These are phyloP conservation scores for Sphyrna mokarran DNA, from an alignment of 2,113 vertebrate species.

Conservation along the genomic window DNA sequence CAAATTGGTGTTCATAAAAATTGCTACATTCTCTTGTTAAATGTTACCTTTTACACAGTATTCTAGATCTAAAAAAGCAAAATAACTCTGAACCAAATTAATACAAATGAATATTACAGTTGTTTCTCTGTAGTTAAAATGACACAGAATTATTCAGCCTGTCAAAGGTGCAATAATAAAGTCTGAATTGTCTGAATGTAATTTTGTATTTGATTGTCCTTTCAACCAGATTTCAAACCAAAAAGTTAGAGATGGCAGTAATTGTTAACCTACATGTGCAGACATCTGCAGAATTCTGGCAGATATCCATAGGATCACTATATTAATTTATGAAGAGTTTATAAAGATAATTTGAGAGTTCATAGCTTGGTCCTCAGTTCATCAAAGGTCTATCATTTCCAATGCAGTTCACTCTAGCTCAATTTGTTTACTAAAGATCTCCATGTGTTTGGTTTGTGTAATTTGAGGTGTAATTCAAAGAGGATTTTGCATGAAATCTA, in stretches of 20 bases:
- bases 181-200: background rate
- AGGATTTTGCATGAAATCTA: background rate
- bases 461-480: background rate
- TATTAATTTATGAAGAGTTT: background rate
- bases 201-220: background rate
- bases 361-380: background rate
- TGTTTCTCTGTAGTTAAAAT: background rate
- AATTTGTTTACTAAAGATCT: background rate
- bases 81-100: background rate
- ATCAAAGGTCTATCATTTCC: background rate
- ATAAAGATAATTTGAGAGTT: background rate
- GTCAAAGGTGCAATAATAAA: background rate
- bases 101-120: background rate
- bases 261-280: background rate
- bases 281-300: background rate
- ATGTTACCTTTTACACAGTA: background rate
- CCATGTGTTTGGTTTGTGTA: background rate
- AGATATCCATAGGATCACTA: background rate
- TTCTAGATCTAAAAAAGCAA: background rate
- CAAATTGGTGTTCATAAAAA: background rate
- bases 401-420: background rate
- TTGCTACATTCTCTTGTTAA: background rate
- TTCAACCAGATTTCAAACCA: background rate
- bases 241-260: background rate
- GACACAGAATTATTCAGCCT: background rate